Percentiles rank a stretch among this genome's conserved stretches.
phyloP scores from a whole-genome alignment of 2,888 invertebrate genomes.

The Limnephilus auricula region DNA sequence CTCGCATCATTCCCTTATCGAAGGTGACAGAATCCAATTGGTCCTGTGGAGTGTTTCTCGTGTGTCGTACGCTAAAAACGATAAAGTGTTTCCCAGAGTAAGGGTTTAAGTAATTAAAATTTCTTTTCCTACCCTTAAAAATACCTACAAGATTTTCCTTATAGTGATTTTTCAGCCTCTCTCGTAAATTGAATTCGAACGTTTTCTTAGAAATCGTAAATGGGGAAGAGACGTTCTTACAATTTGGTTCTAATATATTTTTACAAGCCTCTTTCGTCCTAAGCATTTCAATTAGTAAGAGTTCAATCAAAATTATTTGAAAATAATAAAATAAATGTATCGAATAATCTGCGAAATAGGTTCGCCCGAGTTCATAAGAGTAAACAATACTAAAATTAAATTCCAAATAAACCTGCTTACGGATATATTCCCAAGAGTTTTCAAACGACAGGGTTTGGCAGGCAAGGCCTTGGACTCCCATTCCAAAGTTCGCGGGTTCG shows the following conservation, averaged over 20 bases:
- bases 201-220: neutral
- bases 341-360: neutral
- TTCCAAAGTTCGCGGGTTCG: too few species aligned
- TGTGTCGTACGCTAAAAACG: too few species aligned
- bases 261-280: neutral
- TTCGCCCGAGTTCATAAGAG: neutral
- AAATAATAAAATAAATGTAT: neutral
- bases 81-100: too few species aligned
- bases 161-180: neutral
- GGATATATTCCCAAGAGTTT: neutral
- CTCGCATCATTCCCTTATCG: too few species aligned
- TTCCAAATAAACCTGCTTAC: neutral
- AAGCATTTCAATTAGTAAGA: neutral
- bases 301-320: neutral
- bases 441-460: too few species aligned
- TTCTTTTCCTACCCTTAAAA: too few species aligned
- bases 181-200: neutral
- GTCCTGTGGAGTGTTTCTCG: too few species aligned
- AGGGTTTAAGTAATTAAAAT: too few species aligned
- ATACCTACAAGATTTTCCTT: too few species aligned
- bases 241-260: neutral
- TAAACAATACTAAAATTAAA: neutral
- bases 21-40: too few species aligned
- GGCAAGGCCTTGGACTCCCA: too few species aligned
- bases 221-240: neutral